Percentiles rank a stretch among this genome's conserved stretches.
Evolutionary conservation across 2,888 invertebrate genomes (phyloP).

Genomic region (Tetropium fuscum): DNA sequence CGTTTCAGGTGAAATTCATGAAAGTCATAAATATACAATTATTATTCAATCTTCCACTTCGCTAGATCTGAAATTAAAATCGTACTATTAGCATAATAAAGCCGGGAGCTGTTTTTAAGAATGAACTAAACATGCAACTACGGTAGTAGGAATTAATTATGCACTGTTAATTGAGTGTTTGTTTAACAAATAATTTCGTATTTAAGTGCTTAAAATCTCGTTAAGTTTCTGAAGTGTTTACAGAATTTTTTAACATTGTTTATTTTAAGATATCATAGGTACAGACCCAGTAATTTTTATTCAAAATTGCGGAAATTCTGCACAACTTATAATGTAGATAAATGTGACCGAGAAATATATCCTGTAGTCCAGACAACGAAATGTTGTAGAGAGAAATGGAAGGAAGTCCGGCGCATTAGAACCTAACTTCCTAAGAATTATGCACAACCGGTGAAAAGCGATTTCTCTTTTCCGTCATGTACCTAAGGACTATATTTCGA

Average conservation of each 20-base stretch:
- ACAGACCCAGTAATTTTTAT: no score
- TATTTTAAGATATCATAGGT: no score
- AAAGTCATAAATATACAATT: slow-evolving; percentile 9
- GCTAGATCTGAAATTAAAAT: slow-evolving; percentile 1
- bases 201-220: not conserved
- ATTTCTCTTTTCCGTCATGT: no score
- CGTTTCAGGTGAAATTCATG: not conserved
- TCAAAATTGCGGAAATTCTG: no score
- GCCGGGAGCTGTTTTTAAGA: not conserved
- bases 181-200: not conserved
- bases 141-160: slow-evolving; percentile 1
- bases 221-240: slow-evolving; percentile 16
- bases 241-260: not conserved
- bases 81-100: slow-evolving; percentile 8
- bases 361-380: no score
- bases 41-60: not conserved
- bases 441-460: no score
- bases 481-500: no score
- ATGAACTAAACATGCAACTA: slow-evolving; percentile 1
- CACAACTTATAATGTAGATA: no score
- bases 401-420: no score
- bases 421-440: no score
- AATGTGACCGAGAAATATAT: no score
- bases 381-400: no score
- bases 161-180: slow-evolving; percentile 3